Base-by-base conservation (phyloP, 2,113 vertebrate species). In the Oreochromis spilurus region DNA sequence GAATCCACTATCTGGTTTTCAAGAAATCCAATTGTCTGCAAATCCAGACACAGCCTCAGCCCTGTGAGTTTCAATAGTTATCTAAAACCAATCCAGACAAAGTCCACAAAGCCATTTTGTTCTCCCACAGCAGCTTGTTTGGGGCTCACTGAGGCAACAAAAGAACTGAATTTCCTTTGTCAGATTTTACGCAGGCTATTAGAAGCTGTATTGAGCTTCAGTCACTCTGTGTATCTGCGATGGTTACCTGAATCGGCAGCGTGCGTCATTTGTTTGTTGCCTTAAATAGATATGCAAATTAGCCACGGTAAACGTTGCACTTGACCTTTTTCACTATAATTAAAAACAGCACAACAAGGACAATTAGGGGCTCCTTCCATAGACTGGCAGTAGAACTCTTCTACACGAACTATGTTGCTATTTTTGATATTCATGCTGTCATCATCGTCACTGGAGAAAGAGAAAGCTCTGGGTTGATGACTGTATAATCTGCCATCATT, bases 11-110 rank as follows among this genome's bases (percentile, higher is more conserved):
- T 85, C 84, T 70, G 72, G 7, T 72, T 85, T 86, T 79, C 4
- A 31, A 79, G 26, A 83, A 86, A 91, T 65, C 75, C 53, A 54
- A 81, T 84, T 50, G 79, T 79, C 84, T 85, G 79, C 57, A 79
- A 77, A 88, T 62, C 55, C 67, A 82, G 36, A 26, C 70, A 83
- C 81, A 83, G 81, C 57, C 65, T 12, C 2, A 2, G 36, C 5
- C 82, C 5, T 24, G n/a, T 77, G 16, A 80, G 80, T 91, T 91
- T 82, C 29, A 86, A 55, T 16, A 31, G 7, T 78, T 78, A 90
- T 89, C 84, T 65, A 72, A 90, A 90, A 81, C 10, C 85, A 90
- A 92, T 93, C 78, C 36, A 50, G 77, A 82, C 31, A 11, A 81
- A 84, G 45, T 55, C 57, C 79, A 81, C 40, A 14, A 21, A 77